phyloP scores from a whole-genome alignment of 1,140 invertebrate species.

The Platorchestia sp. region DNA sequence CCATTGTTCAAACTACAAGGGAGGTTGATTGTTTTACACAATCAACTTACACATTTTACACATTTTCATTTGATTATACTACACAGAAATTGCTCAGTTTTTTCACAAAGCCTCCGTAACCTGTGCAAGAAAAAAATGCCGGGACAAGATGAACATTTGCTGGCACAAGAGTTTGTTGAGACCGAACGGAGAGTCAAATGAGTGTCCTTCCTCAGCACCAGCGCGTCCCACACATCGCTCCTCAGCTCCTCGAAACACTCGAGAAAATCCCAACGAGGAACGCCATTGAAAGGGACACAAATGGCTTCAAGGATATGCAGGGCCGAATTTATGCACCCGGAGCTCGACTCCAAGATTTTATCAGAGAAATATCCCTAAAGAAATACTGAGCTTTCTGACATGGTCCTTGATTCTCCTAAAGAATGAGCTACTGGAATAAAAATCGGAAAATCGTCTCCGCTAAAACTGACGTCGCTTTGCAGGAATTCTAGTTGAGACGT shows the following conservation, averaged over 20 bases:
- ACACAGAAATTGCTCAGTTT: not conserved
- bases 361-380: not conserved
- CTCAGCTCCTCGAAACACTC: not conserved
- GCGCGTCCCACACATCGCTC: not conserved
- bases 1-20: not conserved
- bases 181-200: not conserved
- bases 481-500: not conserved
- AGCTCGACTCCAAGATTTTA: not conserved
- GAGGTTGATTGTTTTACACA: not conserved
- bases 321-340: not conserved
- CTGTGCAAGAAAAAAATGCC: not conserved
- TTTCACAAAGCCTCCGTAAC: not conserved
- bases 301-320: not conserved
- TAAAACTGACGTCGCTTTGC: not conserved
- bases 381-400: not conserved
- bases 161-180: not conserved
- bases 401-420: not conserved
- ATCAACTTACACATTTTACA: not conserved
- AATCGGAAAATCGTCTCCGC: not conserved
- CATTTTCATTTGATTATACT: not conserved
- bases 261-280: not conserved
- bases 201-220: not conserved
- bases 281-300: not conserved
- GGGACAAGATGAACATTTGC: not conserved
- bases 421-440: conserved; percentile 4